Evolutionary conservation across 2,888 invertebrate species (phyloP).

Genomic region (Nephrotoma guestfalica): DNA sequence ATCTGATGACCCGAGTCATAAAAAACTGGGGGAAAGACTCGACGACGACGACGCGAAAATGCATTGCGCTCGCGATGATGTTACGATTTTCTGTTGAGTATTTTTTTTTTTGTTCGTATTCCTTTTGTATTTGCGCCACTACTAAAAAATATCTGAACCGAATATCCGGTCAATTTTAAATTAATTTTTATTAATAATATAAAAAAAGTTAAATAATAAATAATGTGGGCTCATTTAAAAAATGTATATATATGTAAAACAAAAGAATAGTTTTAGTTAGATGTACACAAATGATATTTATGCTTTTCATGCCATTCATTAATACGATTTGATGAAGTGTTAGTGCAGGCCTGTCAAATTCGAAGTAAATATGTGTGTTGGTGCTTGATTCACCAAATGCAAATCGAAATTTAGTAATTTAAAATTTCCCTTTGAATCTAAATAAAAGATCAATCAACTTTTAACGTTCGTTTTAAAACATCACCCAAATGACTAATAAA

Average conservation of each 20-base stretch:
- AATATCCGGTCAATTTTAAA: background rate
- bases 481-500: too few species aligned
- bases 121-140: background rate
- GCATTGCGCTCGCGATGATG: background rate
- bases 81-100: background rate
- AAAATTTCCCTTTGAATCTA: too few species aligned
- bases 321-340: background rate
- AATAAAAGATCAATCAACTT: too few species aligned
- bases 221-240: background rate
- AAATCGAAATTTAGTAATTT: too few species aligned
- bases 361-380: background rate
- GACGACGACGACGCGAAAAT: background rate
- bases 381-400: too few species aligned
- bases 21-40: background rate
- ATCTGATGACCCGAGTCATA: background rate
- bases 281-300: too few species aligned
- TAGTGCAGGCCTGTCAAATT: background rate
- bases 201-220: background rate
- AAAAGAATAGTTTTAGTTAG: background rate
- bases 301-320: background rate
- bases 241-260: background rate
- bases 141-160: background rate
- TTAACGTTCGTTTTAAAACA: too few species aligned
- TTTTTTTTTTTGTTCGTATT: background rate
- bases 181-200: background rate